These are phyloP conservation scores for Drosophila tristis DNA, from an alignment of 1,140 invertebrate genomes.

Conservation along the genomic window DNA sequence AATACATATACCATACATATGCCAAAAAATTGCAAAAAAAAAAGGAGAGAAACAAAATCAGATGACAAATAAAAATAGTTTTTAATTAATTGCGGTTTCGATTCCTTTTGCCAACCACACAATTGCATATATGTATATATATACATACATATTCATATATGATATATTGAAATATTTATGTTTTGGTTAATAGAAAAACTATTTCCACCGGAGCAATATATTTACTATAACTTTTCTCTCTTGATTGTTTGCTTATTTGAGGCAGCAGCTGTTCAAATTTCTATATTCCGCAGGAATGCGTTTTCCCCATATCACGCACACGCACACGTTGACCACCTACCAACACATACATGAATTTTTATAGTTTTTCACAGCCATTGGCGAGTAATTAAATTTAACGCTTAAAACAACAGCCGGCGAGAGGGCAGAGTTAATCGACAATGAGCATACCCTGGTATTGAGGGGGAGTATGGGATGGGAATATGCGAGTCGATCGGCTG, in stretches of 20 bases:
- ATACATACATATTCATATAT: neutral
- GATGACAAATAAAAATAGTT: neutral
- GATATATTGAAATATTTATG: conserved; percentile 19
- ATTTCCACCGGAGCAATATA: conserved; percentile 3
- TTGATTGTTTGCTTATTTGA: conserved; percentile 52
- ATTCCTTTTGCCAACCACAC: neutral
- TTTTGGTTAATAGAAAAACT: conserved; percentile 37
- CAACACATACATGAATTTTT: conserved; percentile 31
- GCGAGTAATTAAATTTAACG: conserved; percentile 80
- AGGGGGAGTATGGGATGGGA: too few species aligned
- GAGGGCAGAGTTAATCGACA: neutral
- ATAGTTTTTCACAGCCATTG: conserved; percentile 54
- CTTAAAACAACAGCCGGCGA: conserved; percentile 67
- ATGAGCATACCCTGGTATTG: too few species aligned
- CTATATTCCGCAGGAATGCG: conserved; percentile 28
- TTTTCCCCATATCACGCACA: neutral
- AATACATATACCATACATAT: too few species aligned
- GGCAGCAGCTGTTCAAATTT: conserved; percentile 71
- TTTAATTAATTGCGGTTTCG: conserved; percentile 32
- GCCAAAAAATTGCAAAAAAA: too few species aligned
- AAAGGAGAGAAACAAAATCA: neutral
- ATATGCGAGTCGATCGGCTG: too few species aligned
- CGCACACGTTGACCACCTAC: conserved; percentile 7
- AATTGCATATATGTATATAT: too few species aligned
- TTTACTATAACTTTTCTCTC: neutral